phyloP scores from a whole-genome alignment of 2,888 invertebrate species.

The Andrena marginata region DNA sequence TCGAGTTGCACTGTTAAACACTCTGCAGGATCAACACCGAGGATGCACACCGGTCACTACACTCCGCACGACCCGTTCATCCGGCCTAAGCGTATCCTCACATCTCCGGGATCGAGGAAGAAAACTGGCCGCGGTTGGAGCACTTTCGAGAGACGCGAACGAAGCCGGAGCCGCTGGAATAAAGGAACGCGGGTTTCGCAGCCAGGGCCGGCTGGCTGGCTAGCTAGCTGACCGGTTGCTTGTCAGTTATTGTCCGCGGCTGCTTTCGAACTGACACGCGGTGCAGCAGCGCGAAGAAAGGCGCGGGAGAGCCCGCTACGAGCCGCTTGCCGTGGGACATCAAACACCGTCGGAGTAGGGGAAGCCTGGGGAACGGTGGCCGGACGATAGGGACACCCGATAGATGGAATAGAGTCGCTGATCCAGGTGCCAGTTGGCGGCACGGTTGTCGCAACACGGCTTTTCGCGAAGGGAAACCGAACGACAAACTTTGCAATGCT shows the following conservation, averaged over 20 bases:
- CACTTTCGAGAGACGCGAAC: background rate
- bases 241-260: slow-evolving; percentile 78
- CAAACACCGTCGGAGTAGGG: slow-evolving; percentile 59
- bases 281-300: slow-evolving; percentile 81
- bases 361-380: slow-evolving; percentile 42
- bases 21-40: background rate
- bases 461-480: no score
- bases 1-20: background rate
- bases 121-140: background rate
- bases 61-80: slow-evolving; percentile 26
- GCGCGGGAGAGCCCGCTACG: slow-evolving; percentile 78
- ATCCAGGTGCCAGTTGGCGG: slow-evolving; percentile 4
- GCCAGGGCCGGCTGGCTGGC: slow-evolving; percentile 46
- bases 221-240: slow-evolving; percentile 57
- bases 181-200: slow-evolving; percentile 44
- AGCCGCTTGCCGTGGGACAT: slow-evolving; percentile 60
- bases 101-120: background rate
- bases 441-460: background rate
- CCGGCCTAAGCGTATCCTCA: background rate
- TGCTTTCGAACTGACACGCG: slow-evolving; percentile 82
- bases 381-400: slow-evolving; percentile 53
- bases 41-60: background rate
- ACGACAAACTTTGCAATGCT: no score
- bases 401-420: slow-evolving; percentile 59
- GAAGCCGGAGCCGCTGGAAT: background rate